Evolutionary conservation across 2,113 vertebrate species (phyloP).

Genomic region (Neolamprologus ventralis): DNA sequence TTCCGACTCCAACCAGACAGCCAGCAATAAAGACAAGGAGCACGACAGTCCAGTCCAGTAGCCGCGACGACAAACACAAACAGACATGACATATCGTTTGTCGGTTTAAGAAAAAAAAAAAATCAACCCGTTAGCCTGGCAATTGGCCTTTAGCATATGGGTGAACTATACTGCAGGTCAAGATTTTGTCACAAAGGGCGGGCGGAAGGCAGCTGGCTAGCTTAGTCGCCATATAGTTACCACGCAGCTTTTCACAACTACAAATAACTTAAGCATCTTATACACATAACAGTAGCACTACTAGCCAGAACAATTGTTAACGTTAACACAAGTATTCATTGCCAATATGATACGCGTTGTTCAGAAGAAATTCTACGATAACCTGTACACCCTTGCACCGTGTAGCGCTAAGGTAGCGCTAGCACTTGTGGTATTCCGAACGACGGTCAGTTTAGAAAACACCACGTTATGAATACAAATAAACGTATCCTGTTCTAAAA

Average conservation of each 20-base stretch:
- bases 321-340: not conserved
- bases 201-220: slow-evolving; percentile 46
- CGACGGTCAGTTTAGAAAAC: not conserved
- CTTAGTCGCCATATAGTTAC: not conserved
- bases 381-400: not conserved
- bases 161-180: slow-evolving; percentile 7
- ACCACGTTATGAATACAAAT: not conserved
- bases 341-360: not conserved
- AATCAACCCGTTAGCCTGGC: not conserved
- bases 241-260: not conserved
- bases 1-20: not conserved
- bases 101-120: not conserved
- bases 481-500: not conserved
- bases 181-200: slow-evolving; percentile 47
- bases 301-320: not conserved
- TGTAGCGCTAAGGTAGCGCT: not conserved
- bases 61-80: not conserved
- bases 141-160: not conserved
- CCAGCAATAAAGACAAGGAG: not conserved
- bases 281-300: not conserved
- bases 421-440: not conserved
- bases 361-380: not conserved
- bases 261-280: not conserved
- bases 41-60: not conserved
- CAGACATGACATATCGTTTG: not conserved